phyloP scores from a whole-genome alignment of 2,888 invertebrate species.

The Drosophila atripex region DNA sequence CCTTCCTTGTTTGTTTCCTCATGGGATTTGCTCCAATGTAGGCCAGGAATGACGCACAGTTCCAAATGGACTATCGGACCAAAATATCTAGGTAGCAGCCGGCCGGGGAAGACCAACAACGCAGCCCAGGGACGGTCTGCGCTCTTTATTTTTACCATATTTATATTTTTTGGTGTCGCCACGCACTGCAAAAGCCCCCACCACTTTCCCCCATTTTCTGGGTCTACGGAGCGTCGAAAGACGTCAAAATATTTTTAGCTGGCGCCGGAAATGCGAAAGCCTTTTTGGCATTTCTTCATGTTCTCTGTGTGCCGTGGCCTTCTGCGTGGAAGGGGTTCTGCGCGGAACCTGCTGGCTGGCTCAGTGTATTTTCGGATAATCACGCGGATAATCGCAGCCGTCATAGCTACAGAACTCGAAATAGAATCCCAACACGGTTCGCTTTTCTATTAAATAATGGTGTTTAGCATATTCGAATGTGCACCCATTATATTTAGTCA shows the following conservation, averaged over 20 bases:
- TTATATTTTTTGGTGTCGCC: conserved; percentile 2
- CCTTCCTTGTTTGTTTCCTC: conserved; percentile 38
- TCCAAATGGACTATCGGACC: conserved; percentile 56
- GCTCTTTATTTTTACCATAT: conserved; percentile 49
- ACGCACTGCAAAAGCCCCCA: not conserved
- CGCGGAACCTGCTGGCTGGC: conserved; percentile 14
- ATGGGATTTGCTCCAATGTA: conserved; percentile 56
- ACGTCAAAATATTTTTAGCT: conserved; percentile 69
- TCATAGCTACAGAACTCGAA: conserved; percentile 7
- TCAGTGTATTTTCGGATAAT: conserved; percentile 67
- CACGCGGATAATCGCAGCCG: conserved; percentile 61
- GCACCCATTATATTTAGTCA: too few species aligned
- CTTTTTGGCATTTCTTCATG: conserved; percentile 42
- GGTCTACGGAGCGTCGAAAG: conserved; percentile 33
- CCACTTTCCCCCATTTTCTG: not conserved
- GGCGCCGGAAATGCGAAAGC: conserved; percentile 75
- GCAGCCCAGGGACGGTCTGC: conserved; percentile 28
- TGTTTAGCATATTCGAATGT: too few species aligned
- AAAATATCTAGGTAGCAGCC: not conserved
- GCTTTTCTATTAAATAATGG: too few species aligned
- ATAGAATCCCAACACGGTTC: not conserved
- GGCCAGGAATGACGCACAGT: conserved; percentile 76
- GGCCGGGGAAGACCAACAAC: conserved; percentile 8
- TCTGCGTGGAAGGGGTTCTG: conserved; percentile 15
- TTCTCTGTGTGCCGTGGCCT: conserved; percentile 14